phyloP scores from a whole-genome alignment of 1,140 invertebrate species.

The Drosophila parabipectinata region DNA sequence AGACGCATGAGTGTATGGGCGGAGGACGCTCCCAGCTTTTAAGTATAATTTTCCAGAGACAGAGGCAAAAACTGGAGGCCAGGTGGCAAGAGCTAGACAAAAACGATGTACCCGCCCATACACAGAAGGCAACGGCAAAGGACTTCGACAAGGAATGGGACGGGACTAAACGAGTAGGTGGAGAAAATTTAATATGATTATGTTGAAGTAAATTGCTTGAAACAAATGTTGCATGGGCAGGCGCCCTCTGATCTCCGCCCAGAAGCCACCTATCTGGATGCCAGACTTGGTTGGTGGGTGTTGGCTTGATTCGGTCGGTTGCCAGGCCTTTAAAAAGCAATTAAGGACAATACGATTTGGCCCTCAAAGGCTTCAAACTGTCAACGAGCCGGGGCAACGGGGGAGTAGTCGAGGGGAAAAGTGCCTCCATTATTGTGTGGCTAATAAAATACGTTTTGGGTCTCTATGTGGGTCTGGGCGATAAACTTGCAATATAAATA shows the following conservation, averaged over 20 bases:
- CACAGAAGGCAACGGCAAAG: constrained; percentile 14
- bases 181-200: constrained; percentile 82
- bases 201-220: constrained; percentile 80
- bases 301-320: constrained; percentile 39
- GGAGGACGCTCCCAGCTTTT: constrained; percentile 68
- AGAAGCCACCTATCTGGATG: constrained; percentile 15
- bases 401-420: constrained; percentile 2
- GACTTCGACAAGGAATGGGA: constrained; percentile 15
- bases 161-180: constrained; percentile 62
- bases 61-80: constrained; percentile 27
- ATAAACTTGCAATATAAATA: constrained; percentile 40
- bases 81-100: constrained; percentile 73
- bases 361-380: constrained; percentile 40
- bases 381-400: constrained; percentile 17
- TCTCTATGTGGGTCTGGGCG: not conserved
- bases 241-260: constrained; percentile 23
- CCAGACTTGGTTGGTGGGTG: constrained; percentile 16
- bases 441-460: constrained; percentile 36
- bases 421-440: constrained; percentile 35
- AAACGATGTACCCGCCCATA: constrained; percentile 72
- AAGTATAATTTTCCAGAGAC: constrained; percentile 63
- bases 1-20: constrained; percentile 39
- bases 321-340: constrained; percentile 67
- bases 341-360: constrained; percentile 62
- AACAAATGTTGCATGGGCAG: constrained; percentile 72